Conservation (phyloP, 2,888 invertebrate species). For the Cryptosula pallasiana region DNA sequence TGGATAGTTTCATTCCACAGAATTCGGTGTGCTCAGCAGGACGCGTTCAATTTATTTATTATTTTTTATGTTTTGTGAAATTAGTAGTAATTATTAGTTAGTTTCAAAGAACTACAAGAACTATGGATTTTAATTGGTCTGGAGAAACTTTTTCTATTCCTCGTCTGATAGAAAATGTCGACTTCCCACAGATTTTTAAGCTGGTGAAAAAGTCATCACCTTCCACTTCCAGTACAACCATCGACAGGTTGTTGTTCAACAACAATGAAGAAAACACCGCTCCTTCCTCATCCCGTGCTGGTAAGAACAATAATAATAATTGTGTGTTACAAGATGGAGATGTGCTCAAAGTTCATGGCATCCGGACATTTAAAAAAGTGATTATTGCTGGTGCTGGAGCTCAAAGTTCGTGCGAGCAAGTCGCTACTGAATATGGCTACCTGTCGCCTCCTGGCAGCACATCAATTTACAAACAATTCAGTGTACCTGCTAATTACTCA, state of each 20-base stretch:
- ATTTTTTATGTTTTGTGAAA: too few species aligned
- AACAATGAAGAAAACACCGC: background rate
- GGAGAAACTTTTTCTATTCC: slow-evolving; percentile 10
- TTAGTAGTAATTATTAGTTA: too few species aligned
- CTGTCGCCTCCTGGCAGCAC: slow-evolving; percentile 21
- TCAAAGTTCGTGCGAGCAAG: background rate
- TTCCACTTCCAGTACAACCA: too few species aligned
- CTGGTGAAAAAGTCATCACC: background rate
- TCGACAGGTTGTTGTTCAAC: too few species aligned
- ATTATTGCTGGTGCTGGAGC: slow-evolving; percentile 18
- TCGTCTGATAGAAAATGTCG: slow-evolving; percentile 1
- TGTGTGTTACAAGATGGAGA: slow-evolving; percentile 3
- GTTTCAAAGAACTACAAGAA: background rate
- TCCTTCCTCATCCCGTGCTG: background rate
- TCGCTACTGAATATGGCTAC: slow-evolving; percentile 14
- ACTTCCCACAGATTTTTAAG: slow-evolving; percentile 14
- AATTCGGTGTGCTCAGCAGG: too few species aligned
- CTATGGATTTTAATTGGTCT: slow-evolving; percentile 10
- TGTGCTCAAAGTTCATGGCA: slow-evolving; percentile 14
- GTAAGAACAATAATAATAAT: background rate
- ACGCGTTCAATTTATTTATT: too few species aligned
- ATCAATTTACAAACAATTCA: slow-evolving; percentile 20
- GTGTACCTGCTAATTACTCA: slow-evolving; percentile 1
- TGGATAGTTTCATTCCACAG: too few species aligned
- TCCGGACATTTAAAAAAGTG: slow-evolving; percentile 22